Evolutionary conservation across 1,140 invertebrate species (phyloP), one percentile per base, ranked within the genome.

Genomic region (Thaumatotibia leucotreta): DNA sequence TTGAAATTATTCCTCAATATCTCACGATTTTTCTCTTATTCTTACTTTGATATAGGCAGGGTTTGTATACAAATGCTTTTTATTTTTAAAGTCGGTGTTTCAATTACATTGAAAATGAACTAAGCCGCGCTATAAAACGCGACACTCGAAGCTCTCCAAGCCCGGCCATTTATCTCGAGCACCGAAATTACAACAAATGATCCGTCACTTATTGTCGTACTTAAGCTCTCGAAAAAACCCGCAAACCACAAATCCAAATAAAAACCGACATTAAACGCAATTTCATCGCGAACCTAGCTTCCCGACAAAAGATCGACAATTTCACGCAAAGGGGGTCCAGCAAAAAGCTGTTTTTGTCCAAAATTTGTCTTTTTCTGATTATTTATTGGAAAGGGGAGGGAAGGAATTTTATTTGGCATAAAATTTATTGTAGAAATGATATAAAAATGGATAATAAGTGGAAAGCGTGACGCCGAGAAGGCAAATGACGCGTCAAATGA

Each of bases 371-470:
- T 72, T 71, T 70, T 9, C 8, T 1, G 64, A 67, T 79, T 76
- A 84, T 87, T 85, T 87, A 87, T 87, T 69, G 58, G 63, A 58
- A 22, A 61, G 65, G 61, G 83, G 85, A 81, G 83, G 75, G 67
- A 69, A 72, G 72, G 72, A 79, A 80, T 86, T 88, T 86, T 88
- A 86, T 88, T 88, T 86, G 82, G 75, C 74, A 73, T 77, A 75
- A 82, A 84, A 83, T 86, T 76, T 79, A 84, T 82, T 78, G 68
- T 81, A 76, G 72, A 73, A 75, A 75, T 75, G 73, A 77, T 79
- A 77, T 79, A 80, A 84, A 83, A 83, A 81, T 83, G 63, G 72
- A 75, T 84, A 84, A 84, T 86, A 80, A 80, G 83, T 83, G 78
- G 73, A 80, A 89, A 84, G 84, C 79, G 86, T 88, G 81, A 76